Percentiles rank a stretch among this genome's conserved stretches.
These are phyloP conservation scores for Melanchra persicariae DNA, from an alignment of 2,888 invertebrate species.

Conservation along the genomic window DNA sequence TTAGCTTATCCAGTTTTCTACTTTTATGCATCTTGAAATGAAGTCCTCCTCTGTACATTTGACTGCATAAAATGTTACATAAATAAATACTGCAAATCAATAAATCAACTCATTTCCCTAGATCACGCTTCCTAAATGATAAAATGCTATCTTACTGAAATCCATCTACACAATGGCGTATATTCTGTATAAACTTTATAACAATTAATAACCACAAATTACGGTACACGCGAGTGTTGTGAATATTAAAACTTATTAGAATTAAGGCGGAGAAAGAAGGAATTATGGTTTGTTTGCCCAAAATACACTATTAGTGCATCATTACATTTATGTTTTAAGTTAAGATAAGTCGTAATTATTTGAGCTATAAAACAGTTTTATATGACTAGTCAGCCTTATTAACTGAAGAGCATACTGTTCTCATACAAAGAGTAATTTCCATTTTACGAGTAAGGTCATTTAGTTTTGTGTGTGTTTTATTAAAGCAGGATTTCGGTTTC, in stretches of 20 bases:
- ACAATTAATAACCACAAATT: conserved; percentile 65
- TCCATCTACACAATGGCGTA: conserved; percentile 5
- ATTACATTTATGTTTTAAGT: conserved; percentile 27
- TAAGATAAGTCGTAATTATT: conserved; percentile 14
- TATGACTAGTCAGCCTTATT: conserved; percentile 8
- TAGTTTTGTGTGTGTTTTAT: not conserved
- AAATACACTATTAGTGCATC: conserved; percentile 13
- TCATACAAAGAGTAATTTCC: not conserved
- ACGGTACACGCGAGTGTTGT: conserved; percentile 60
- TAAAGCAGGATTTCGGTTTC: not conserved
- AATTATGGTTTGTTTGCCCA: conserved; percentile 53
- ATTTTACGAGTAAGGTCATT: not conserved
- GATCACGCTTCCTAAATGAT: not conserved
- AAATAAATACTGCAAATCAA: not conserved
- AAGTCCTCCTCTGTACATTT: no score
- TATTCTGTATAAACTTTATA: conserved; percentile 55
- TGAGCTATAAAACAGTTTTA: conserved; percentile 23
- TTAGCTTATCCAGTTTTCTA: not conserved
- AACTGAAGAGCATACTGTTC: conserved; percentile 4
- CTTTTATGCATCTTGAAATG: no score
- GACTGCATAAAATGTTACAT: no score
- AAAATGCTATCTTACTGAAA: conserved; percentile 27
- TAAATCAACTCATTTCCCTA: not conserved
- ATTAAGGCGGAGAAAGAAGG: conserved; percentile 50
- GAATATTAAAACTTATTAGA: conserved; percentile 60